Conservation (phyloP, 2,888 invertebrate species). For the Griposia aprilina region DNA sequence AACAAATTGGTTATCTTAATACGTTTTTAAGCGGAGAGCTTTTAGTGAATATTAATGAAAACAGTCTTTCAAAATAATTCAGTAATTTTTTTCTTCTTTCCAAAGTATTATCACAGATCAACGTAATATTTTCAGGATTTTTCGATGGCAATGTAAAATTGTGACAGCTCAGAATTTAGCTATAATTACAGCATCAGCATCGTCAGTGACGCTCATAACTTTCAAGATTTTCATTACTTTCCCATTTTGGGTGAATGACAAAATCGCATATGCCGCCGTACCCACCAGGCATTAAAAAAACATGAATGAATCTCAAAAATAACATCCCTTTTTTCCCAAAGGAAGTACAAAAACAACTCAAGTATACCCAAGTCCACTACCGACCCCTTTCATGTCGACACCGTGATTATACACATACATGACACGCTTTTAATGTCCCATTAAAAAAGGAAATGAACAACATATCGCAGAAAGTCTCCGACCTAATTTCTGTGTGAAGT, state of each 20-base stretch:
- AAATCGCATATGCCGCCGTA: background rate
- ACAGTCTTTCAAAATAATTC: background rate
- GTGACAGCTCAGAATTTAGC: background rate
- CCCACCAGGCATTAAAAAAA: background rate
- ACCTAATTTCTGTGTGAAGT: conserved; percentile 68
- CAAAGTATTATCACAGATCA: background rate
- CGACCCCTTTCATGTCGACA: conserved; percentile 14
- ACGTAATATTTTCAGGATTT: too few species aligned
- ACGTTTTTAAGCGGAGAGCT: background rate
- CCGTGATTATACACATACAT: conserved; percentile 24
- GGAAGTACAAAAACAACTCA: too few species aligned
- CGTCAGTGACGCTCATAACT: too few species aligned
- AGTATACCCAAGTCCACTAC: background rate
- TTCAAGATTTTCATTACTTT: background rate
- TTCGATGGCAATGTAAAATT: background rate
- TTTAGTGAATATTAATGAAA: background rate
- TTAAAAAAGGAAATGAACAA: conserved; percentile 60
- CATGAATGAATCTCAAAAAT: background rate
- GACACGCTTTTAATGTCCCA: conserved; percentile 51
- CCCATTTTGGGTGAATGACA: background rate
- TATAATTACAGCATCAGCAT: background rate
- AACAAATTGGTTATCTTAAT: conserved; percentile 1
- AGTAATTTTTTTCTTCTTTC: background rate
- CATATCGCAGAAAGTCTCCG: conserved; percentile 64
- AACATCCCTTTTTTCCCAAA: background rate